Base-by-base conservation (phyloP, 1,140 invertebrate species). In the Psilanteris sp. region DNA sequence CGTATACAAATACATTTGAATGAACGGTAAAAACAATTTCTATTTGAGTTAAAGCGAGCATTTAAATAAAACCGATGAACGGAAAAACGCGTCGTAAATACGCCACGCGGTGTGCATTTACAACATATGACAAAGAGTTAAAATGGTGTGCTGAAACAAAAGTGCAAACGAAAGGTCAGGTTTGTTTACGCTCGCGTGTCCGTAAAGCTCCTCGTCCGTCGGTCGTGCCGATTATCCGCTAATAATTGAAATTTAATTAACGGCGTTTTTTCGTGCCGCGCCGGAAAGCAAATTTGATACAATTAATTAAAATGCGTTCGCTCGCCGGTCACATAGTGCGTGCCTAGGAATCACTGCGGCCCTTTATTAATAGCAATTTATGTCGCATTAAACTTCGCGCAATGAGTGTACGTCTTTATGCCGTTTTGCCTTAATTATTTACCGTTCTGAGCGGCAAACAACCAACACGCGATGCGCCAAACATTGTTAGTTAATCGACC, bases 321-420 rank as follows among this genome's bases (percentile, higher is more conserved):
- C 14, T 37, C 18, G 34, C 13, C 39, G 20, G 46, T 62, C 62
- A 66, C 59, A 44, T 71, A 43, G 52, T 4, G 18, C 50, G 34
- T 18, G 36, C 34, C 20, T 20, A 24, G 52, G 32, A 29, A 44
- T 61, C 43, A 37, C 29, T 14, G 39, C 4, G 37, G 52, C 59
- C 52, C 70, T 73, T 73, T 73, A 66, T 73, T 73, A 73, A 73
- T 73, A 73, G 61, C 43, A 27, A 59, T 66, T 73, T 59, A 39
- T 44, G 61, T 36, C 16, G 22, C 34, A 10, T 73, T 74, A 43
- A 72, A 57, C 52, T 18, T 24, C 52, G 59, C 15, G 52, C 59
- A 29, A 73, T 59, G 43, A 73, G 37, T n/a, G n/a, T 31, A 32
- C 46, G 31, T 68, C 46, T 68, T 41, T 43, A 50, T 39, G 48